Conservation (phyloP, 2,797 vertebrate genomes). For the Chromis chromis region DNA sequence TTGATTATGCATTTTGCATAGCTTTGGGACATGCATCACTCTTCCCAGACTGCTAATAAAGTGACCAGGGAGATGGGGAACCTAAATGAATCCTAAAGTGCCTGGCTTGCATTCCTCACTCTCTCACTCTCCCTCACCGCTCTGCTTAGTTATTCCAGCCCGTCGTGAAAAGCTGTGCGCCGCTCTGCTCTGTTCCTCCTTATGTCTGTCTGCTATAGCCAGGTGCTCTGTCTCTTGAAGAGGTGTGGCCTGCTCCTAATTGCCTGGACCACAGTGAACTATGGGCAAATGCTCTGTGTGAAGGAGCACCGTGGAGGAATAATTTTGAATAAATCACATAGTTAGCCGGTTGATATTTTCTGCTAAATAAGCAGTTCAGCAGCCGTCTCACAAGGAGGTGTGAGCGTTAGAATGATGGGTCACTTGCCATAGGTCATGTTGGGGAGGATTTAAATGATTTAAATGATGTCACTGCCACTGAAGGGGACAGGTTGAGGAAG, state of each 20-base stretch:
- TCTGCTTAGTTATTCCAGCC: constrained; percentile 78
- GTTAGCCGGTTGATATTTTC: constrained; percentile 78
- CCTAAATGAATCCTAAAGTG: constrained; percentile 84
- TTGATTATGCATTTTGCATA: constrained; percentile 86
- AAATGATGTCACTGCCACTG: constrained; percentile 82
- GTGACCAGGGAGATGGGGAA: constrained; percentile 83
- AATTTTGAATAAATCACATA: constrained; percentile 85
- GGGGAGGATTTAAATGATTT: constrained; percentile 84
- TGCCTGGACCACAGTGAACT: constrained; percentile 80
- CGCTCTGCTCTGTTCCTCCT: constrained; percentile 69
- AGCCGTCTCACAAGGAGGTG: constrained; percentile 72
- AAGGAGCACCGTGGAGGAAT: constrained; percentile 80
- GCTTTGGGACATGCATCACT: constrained; percentile 84
- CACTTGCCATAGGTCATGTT: constrained; percentile 83
- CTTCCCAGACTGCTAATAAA: constrained; percentile 85
- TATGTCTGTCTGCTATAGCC: constrained; percentile 75
- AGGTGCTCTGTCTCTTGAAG: constrained; percentile 80
- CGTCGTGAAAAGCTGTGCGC: constrained; percentile 60
- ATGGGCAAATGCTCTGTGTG: constrained; percentile 77
- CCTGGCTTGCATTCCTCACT: constrained; percentile 82
- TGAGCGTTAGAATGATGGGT: constrained; percentile 78
- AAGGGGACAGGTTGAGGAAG: constrained; percentile 78
- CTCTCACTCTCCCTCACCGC: constrained; percentile 70
- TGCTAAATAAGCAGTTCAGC: constrained; percentile 81
- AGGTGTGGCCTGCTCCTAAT: constrained; percentile 81